Evolutionary conservation across 2,113 vertebrate genomes (phyloP), one percentile per base, ranked within the genome.

Genomic region (Atherinomorus stipes): DNA sequence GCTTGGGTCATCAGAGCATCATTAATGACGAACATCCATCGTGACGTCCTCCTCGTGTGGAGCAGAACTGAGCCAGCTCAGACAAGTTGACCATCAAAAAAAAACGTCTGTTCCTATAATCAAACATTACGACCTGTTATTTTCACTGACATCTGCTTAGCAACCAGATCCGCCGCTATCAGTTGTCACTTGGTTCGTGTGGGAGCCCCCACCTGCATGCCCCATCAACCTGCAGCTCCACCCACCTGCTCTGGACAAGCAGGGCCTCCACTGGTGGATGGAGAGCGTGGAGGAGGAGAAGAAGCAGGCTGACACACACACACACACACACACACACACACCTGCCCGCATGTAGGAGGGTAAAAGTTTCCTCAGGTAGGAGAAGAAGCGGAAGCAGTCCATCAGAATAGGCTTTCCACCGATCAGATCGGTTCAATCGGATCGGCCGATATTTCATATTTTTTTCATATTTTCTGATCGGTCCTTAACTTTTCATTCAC

Each of bases 91-190:
- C 8, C 11, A 15, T 22, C 8, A 64, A 7, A 28, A 21, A 28
- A 53, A 38, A 54, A 11, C 47, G 9, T 28, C 28, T 28, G 28
- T 16, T 4, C 11, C 38, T 23, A 38, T 21, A 23, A 25, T 6
- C 38, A 56, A 56, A 28, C 38, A 21, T 54, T 7, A 15, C 16
- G 22, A 34, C 19, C 12, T 2, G 37, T 47, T 31, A 18, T 68
- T 57, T 38, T 59, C 16, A 34, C 64, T 68, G 37, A 61, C 42
- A 64, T 37, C 25, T 58, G 47, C 45, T 60, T 51, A 56, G 87
- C 89, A 83, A 90, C 83, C 31, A 51, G 75, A 88, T 82, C 73
- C 59, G 12, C 19, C 11, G 5, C 49, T 71, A 87, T 87, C 83
- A 74, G 47, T 63, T 90, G 51, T 80, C 75, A n/a, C 53, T 59